phyloP scores from a whole-genome alignment of 2,797 vertebrate species.

The Babyrousa celebensis region DNA sequence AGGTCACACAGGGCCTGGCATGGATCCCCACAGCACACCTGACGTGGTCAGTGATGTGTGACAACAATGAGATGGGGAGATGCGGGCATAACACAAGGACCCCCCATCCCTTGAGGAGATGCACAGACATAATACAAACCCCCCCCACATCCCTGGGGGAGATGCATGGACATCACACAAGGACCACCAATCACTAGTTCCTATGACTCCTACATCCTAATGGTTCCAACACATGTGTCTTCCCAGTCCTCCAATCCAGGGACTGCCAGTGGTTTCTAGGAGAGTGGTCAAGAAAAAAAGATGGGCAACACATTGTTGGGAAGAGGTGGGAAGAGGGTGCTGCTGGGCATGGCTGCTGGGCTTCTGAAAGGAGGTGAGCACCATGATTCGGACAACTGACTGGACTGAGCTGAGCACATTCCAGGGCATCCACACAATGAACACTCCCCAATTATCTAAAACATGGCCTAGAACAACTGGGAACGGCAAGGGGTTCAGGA shows the following conservation, averaged over 20 bases:
- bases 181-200: neutral
- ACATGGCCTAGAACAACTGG: neutral
- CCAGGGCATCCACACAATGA: neutral
- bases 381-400: neutral
- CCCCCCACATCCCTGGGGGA: no score
- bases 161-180: no score
- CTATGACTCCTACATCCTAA: neutral
- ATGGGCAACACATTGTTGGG: neutral
- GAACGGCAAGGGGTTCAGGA: neutral
- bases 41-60: accelerated
- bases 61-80: neutral
- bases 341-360: neutral
- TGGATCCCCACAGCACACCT: neutral
- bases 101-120: no score
- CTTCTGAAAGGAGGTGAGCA: neutral
- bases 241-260: neutral
- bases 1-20: neutral
- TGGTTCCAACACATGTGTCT: neutral
- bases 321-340: neutral
- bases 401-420: neutral
- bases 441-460: neutral
- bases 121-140: no score
- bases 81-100: no score
- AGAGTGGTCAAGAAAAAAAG: neutral
- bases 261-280: no score